Evolutionary conservation across 2,113 vertebrate genomes (phyloP).

Genomic region (Ciconia stormi): DNA sequence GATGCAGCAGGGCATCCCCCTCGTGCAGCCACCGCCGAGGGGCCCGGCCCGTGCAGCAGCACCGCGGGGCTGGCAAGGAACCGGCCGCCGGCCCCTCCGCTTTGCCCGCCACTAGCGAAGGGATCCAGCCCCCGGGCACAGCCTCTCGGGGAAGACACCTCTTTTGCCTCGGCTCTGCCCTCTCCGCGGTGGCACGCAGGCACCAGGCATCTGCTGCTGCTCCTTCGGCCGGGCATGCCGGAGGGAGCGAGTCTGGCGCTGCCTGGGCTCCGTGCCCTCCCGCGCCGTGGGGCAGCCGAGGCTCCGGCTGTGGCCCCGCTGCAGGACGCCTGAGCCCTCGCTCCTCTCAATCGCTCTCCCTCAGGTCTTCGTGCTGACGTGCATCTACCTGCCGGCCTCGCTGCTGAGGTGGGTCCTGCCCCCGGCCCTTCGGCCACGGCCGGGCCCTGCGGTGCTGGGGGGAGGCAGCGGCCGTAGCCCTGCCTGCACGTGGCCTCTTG

Average conservation of each 20-base stretch:
- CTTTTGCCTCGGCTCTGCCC: background rate
- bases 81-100: rapidly evolving
- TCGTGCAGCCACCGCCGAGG: rapidly evolving
- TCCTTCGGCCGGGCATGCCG: background rate
- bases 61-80: rapidly evolving
- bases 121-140: background rate
- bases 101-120: no score
- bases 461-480: background rate
- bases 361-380: background rate
- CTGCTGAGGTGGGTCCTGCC: conserved; percentile 26
- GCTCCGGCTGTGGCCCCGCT: background rate
- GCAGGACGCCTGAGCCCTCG: background rate
- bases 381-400: background rate
- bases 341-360: background rate
- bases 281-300: rapidly evolving
- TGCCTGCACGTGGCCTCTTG: background rate
- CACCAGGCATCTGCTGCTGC: background rate
- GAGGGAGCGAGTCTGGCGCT: rapidly evolving
- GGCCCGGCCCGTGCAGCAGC: background rate
- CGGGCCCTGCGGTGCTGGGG: background rate
- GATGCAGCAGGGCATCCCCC: background rate
- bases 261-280: background rate
- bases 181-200: rapidly evolving
- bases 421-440: background rate
- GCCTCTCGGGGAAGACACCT: rapidly evolving